Conservation (phyloP, 92 coral and sea anemone species). For the Diadumene lineata region DNA sequence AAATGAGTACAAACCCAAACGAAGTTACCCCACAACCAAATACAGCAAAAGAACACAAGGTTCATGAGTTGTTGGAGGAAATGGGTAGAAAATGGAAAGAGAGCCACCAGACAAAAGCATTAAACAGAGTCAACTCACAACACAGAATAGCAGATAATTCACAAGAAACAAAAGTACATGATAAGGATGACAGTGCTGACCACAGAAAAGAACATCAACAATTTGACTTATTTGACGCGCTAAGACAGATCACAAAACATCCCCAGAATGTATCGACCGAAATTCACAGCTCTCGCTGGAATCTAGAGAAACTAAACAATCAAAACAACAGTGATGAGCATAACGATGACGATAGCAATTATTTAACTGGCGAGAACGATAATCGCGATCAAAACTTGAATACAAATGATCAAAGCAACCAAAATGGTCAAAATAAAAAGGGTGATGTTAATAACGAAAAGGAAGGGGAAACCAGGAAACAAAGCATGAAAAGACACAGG, state of each 20-base stretch:
- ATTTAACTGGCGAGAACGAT: too few relatives aligned
- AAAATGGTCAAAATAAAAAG: too few relatives aligned
- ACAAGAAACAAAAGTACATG: neutral
- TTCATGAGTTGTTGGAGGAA: slow-evolving; percentile 7
- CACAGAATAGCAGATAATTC: neutral
- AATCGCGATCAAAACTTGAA: neutral
- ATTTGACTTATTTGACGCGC: neutral
- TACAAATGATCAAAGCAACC: neutral
- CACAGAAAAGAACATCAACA: neutral
- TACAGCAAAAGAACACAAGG: slow-evolving; percentile 18
- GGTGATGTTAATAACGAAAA: neutral
- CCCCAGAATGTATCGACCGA: neutral
- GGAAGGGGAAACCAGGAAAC: neutral
- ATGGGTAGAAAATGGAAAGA: neutral
- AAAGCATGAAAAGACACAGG: neutral
- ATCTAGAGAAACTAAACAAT: neutral
- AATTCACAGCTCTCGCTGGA: neutral
- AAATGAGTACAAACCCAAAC: neutral
- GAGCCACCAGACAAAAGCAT: neutral
- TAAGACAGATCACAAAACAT: neutral
- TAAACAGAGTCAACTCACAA: neutral
- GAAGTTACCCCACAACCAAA: slow-evolving; percentile 1
- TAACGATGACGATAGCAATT: neutral
- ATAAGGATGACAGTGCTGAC: neutral
- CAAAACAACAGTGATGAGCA: neutral